Percentiles rank a stretch among this genome's conserved stretches.
Evolutionary conservation across 2,797 vertebrate genomes (phyloP).

Genomic region (Typhlichthys eigenmanni): DNA sequence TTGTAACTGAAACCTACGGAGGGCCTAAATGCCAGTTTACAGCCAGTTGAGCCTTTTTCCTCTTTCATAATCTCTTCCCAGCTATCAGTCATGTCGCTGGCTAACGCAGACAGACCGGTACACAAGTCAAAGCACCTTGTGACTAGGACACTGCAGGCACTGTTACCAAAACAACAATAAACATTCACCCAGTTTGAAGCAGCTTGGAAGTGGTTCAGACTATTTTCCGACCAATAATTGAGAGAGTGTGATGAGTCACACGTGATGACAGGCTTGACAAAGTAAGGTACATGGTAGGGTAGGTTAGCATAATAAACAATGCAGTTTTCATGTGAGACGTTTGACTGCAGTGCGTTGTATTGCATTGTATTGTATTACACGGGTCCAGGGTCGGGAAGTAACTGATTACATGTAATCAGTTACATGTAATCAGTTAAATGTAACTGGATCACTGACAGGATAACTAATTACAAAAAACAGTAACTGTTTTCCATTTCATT

Average conservation of each 20-base stretch:
- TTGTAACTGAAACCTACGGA: conserved; percentile 44
- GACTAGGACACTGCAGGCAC: conserved; percentile 46
- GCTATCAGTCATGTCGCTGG: conserved; percentile 46
- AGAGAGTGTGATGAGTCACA: conserved; percentile 45
- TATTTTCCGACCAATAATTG: conserved; percentile 46
- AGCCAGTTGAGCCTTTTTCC: conserved; percentile 57
- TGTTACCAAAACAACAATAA: conserved; percentile 67
- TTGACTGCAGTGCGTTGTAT: too few relatives aligned
- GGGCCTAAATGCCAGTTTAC: conserved; percentile 37
- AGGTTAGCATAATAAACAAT: conserved; percentile 8
- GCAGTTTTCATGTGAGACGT: too few relatives aligned
- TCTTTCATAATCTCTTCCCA: conserved; percentile 50
- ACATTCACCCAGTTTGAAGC: conserved; percentile 43
- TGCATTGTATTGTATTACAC: too few relatives aligned
- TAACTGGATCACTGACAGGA: too few relatives aligned
- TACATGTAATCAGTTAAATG: too few relatives aligned
- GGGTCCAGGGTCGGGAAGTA: too few relatives aligned
- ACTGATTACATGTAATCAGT: too few relatives aligned
- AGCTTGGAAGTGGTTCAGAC: conserved; percentile 31
- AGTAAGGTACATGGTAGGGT: conserved; percentile 5
- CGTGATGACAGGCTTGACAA: background rate
- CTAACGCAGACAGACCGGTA: conserved; percentile 37
- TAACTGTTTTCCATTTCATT: too few relatives aligned
- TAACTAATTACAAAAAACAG: too few relatives aligned
- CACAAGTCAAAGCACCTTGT: conserved; percentile 44